Percentiles rank a stretch among this genome's conserved stretches.
These are phyloP conservation scores for Melanostigma gelatinosum DNA, from an alignment of 2,113 vertebrate species.

Conservation along the genomic window DNA sequence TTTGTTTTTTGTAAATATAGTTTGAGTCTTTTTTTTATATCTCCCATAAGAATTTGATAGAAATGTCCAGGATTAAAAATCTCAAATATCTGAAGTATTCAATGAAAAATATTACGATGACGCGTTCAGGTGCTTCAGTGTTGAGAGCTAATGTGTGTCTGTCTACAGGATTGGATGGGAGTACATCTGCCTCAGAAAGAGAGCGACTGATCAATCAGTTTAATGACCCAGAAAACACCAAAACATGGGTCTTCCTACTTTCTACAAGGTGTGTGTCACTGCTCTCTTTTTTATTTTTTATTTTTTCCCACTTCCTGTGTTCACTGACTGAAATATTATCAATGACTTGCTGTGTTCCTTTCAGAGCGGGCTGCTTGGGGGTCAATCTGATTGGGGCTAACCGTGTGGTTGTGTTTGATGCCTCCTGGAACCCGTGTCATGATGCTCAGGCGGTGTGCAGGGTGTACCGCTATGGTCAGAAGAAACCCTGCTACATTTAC, in stretches of 20 bases:
- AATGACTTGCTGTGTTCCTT: slow-evolving; percentile 3
- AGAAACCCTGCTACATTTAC: slow-evolving; percentile 96
- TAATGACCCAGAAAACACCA: slow-evolving; percentile 91
- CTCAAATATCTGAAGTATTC: background rate
- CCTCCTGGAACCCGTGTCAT: slow-evolving; percentile 99
- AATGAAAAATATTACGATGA: background rate
- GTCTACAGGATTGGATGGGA: slow-evolving; percentile 92
- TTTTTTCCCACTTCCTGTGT: background rate
- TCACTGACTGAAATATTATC: background rate
- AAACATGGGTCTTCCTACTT: slow-evolving; percentile 93
- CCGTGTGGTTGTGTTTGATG: slow-evolving; percentile 97
- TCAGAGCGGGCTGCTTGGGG: slow-evolving; percentile 95
- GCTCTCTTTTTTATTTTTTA: background rate
- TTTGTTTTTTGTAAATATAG: background rate
- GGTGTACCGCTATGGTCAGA: slow-evolving; percentile 97
- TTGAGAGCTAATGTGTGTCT: slow-evolving; percentile 24
- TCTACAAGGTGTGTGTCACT: slow-evolving; percentile 87
- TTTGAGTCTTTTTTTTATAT: background rate
- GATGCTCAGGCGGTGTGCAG: slow-evolving; percentile 97
- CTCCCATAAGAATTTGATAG: background rate
- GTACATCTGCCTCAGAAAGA: slow-evolving; percentile 95
- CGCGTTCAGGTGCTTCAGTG: background rate
- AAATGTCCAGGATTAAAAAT: background rate
- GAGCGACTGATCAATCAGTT: slow-evolving; percentile 98
- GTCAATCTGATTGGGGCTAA: slow-evolving; percentile 98